A percentile compares a stretch with the other conserved stretches of the same genome.
These are phyloP conservation scores for Agrilus mali DNA, from an alignment of 2,888 invertebrate species.

Conservation along the genomic window DNA sequence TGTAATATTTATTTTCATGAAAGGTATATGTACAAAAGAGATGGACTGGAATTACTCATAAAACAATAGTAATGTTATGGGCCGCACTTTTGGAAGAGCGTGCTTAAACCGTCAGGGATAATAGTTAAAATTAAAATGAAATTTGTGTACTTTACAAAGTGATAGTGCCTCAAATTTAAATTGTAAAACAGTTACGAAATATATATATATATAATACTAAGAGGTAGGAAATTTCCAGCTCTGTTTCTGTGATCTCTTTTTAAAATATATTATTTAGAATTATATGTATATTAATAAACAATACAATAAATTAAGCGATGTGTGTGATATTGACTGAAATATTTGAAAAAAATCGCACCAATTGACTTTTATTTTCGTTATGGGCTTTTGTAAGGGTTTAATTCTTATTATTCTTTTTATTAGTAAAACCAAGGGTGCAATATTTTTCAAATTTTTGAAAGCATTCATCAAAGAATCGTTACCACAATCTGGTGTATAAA, in stretches of 20 bases:
- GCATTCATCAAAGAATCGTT: too few relatives aligned
- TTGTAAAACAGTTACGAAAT: constrained; percentile 6
- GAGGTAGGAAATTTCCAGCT: constrained; percentile 26
- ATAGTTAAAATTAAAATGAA: constrained; percentile 4
- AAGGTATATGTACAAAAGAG: constrained; percentile 14
- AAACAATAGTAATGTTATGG: constrained; percentile 1
- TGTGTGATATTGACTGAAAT: constrained; percentile 24
- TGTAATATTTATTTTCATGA: too few relatives aligned
- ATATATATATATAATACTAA: constrained; percentile 5
- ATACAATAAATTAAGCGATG: constrained; percentile 8
- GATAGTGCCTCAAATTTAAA: constrained; percentile 6
- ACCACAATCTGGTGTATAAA: too few relatives aligned
- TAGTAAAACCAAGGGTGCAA: too few relatives aligned
- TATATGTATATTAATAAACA: too few relatives aligned
- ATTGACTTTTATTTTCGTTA: too few relatives aligned
- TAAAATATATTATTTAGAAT: constrained; percentile 12
- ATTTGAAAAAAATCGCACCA: too few relatives aligned
- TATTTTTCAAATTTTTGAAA: too few relatives aligned
- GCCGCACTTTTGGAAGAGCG: too few relatives aligned
- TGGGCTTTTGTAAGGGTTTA: constrained; percentile 1
- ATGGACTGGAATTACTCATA: constrained; percentile 26
- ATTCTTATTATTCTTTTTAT: constrained; percentile 4
- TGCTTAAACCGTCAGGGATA: background rate
- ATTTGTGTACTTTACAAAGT: constrained; percentile 1
- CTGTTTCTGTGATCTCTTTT: constrained; percentile 35